These are phyloP conservation scores for Nasonia vitripennis DNA, from an alignment of 1,140 invertebrate species.

Conservation along the genomic window DNA sequence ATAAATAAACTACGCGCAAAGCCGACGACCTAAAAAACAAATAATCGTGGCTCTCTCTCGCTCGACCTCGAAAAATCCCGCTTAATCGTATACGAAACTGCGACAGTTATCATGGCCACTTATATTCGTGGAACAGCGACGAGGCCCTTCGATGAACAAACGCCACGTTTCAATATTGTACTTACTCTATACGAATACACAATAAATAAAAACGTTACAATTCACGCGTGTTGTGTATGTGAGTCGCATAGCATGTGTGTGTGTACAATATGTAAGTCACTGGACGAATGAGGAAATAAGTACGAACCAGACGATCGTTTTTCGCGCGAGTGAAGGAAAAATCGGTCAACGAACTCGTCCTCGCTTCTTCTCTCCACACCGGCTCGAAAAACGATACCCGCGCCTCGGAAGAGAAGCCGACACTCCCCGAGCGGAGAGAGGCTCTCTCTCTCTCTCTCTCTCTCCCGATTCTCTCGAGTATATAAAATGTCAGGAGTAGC, in stretches of 20 bases:
- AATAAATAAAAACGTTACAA: neutral
- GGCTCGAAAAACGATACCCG: conserved; percentile 6
- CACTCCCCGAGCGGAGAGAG: neutral
- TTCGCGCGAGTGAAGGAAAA: conserved; percentile 13
- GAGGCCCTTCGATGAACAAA: no score
- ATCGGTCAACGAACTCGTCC: neutral
- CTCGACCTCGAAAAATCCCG: no score
- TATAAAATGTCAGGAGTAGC: conserved; percentile 1
- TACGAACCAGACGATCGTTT: conserved; percentile 26
- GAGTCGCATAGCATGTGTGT: neutral
- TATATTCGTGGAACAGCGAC: no score
- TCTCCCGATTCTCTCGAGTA: neutral
- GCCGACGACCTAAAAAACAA: neutral
- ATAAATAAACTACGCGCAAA: neutral
- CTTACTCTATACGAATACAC: neutral
- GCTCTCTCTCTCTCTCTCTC: neutral
- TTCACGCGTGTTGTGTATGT: neutral
- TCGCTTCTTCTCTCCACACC: neutral
- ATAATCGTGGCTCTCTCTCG: neutral
- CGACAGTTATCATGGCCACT: no score
- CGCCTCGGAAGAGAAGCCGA: conserved; percentile 15
- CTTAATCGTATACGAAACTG: no score
- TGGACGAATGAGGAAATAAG: conserved; percentile 34
- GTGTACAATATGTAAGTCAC: neutral
- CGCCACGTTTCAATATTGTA: no score